These are phyloP conservation scores for Sipha flava DNA, from an alignment of 1,140 invertebrate genomes.

Conservation along the genomic window DNA sequence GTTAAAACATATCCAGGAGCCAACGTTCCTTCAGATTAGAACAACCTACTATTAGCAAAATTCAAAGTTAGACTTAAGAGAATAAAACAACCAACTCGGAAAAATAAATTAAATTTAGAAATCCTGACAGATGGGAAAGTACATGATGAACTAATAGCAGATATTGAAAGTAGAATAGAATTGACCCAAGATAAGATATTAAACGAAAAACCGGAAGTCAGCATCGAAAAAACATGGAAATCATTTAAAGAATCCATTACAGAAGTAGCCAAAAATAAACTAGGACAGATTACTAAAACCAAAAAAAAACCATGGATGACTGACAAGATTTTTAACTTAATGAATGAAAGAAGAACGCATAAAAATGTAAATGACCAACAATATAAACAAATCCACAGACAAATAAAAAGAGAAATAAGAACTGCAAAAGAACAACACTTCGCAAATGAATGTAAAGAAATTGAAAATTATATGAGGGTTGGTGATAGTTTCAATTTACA, in stretches of 20 bases:
- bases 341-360: constrained; percentile 36
- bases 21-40: no score
- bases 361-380: constrained; percentile 28
- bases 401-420: constrained; percentile 1
- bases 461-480: constrained; percentile 25
- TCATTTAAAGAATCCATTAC: neutral
- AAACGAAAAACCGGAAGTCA: constrained; percentile 29
- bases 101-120: neutral
- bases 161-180: neutral
- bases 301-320: constrained; percentile 35
- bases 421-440: constrained; percentile 32
- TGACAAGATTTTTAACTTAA: constrained; percentile 37
- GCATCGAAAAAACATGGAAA: neutral
- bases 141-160: neutral
- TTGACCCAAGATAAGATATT: neutral
- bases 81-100: neutral
- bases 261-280: constrained; percentile 6
- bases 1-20: constrained; percentile 38
- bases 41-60: constrained; percentile 34
- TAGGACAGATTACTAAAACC: neutral
- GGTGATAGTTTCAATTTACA: constrained; percentile 33
- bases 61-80: constrained; percentile 25
- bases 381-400: constrained; percentile 31
- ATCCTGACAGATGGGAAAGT: neutral
- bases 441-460: constrained; percentile 31